A percentile compares a stretch with the other conserved stretches of the same genome.
phyloP scores from a whole-genome alignment of 2,113 vertebrate genomes.

The Zingel zingel region DNA sequence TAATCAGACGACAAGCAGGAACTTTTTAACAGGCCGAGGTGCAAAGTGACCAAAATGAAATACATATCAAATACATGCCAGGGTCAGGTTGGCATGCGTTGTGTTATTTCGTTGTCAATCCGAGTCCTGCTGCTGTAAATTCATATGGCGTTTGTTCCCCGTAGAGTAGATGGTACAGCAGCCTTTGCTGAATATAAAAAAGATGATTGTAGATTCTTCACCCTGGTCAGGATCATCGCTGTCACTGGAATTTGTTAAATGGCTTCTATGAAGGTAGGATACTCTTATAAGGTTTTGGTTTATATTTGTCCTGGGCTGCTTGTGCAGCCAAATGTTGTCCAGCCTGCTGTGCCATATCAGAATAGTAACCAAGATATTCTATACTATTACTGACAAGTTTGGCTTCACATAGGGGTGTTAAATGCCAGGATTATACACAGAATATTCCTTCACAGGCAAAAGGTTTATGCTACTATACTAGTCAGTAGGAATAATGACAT shows the following conservation, averaged over 20 bases:
- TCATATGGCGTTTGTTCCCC: background rate
- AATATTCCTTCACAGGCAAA: conserved; percentile 25
- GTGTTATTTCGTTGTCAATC: background rate
- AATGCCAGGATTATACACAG: conserved; percentile 36
- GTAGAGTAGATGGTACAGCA: background rate
- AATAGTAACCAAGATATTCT: conserved; percentile 82
- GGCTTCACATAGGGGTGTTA: conserved; percentile 46
- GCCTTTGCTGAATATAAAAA: conserved; percentile 28
- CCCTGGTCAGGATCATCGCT: conserved; percentile 28
- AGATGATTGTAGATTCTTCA: conserved; percentile 22
- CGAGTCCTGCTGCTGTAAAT: background rate
- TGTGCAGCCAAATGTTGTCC: conserved; percentile 66
- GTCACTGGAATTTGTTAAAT: conserved; percentile 57
- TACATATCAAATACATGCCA: background rate
- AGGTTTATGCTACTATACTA: conserved; percentile 2
- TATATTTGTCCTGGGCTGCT: conserved; percentile 76
- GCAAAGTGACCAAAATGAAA: background rate
- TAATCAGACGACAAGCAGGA: background rate
- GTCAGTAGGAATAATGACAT: conserved; percentile 12
- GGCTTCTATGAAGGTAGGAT: conserved; percentile 36
- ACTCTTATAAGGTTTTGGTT: conserved; percentile 74
- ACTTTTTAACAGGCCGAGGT: background rate
- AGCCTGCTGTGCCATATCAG: conserved; percentile 63
- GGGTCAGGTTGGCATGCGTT: background rate
- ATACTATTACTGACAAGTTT: conserved; percentile 75